phyloP scores from a whole-genome alignment of 2,888 invertebrate genomes.

The Yponomeuta plumbellus region DNA sequence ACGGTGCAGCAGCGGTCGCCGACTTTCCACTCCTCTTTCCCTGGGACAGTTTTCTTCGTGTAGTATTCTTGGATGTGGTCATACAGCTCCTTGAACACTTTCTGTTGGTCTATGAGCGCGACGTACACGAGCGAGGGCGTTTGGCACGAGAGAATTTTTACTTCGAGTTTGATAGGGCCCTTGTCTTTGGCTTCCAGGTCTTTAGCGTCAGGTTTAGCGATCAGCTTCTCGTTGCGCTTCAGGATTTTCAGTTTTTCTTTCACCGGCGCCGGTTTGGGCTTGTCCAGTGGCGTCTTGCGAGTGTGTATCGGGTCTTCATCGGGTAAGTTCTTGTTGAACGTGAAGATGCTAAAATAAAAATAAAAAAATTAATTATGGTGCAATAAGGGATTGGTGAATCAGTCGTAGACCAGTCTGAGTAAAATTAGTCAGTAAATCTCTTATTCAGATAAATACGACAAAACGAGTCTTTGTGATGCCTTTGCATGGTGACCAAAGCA shows the following conservation, averaged over 20 bases:
- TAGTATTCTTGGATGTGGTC: conserved; percentile 75
- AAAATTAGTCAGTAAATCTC: too few species aligned
- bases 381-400: neutral
- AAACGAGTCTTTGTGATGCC: too few species aligned
- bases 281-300: conserved; percentile 39
- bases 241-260: conserved; percentile 35
- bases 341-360: conserved; percentile 42
- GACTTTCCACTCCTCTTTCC: conserved; percentile 62
- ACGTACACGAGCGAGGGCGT: conserved; percentile 80
- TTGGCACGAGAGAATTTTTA: conserved; percentile 64
- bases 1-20: conserved; percentile 67
- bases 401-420: neutral
- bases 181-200: conserved; percentile 60
- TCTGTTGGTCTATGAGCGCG: conserved; percentile 61
- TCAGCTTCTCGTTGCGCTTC: conserved; percentile 27
- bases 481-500: too few species aligned
- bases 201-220: conserved; percentile 29
- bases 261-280: conserved; percentile 25
- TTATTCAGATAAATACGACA: too few species aligned
- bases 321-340: conserved; percentile 42
- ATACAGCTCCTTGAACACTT: conserved; percentile 62
- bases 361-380: neutral
- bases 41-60: conserved; percentile 32
- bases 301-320: conserved; percentile 42
- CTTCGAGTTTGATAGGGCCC: conserved; percentile 66